Conservation (phyloP, 2,113 vertebrate species). For the Calypte anna region DNA sequence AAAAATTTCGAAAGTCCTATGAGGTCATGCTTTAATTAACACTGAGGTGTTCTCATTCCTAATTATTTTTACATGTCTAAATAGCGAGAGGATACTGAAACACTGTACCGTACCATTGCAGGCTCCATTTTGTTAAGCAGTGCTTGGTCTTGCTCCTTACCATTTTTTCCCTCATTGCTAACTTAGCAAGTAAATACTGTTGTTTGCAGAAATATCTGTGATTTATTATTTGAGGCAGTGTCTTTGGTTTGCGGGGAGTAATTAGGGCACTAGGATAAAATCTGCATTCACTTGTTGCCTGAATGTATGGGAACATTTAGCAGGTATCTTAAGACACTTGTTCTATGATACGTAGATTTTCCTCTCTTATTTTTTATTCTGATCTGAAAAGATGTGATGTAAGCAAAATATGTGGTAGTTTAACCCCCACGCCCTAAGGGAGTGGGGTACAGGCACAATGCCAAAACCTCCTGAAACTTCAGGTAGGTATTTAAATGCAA, state of each 20-base stretch:
- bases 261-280: not conserved
- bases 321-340: not conserved
- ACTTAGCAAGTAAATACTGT: not conserved
- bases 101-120: not conserved
- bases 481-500: not conserved
- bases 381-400: not conserved
- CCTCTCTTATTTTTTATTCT: not conserved
- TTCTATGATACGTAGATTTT: not conserved
- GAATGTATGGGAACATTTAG: not conserved
- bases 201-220: not conserved
- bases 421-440: not conserved
- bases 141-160: constrained; percentile 21
- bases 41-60: not conserved
- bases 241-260: constrained; percentile 24
- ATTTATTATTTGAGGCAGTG: not conserved
- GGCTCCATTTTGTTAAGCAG: constrained; percentile 66
- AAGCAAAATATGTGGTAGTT: not conserved
- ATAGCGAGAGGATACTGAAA: not conserved
- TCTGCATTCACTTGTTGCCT: not conserved
- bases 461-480: not conserved
- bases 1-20: not conserved
- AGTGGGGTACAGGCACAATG: not conserved
- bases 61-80: constrained; percentile 17
- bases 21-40: not conserved
- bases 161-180: not conserved